Base-by-base conservation (phyloP, 1,140 invertebrate genomes). In the Drosophila triauraria region DNA sequence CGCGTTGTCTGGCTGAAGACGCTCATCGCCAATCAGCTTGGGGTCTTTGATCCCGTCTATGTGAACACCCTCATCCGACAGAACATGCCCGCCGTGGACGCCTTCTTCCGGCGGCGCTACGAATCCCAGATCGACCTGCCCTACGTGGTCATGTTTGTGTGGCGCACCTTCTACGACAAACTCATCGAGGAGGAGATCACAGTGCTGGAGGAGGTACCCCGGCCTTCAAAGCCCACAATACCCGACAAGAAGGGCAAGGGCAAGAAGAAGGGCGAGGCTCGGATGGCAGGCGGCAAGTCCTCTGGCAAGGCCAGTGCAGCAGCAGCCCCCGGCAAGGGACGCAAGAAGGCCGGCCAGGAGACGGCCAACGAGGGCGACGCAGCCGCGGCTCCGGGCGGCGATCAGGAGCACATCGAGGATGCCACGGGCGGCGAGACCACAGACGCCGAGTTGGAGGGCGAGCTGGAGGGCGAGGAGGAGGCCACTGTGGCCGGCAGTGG, bases 111-210 rank as follows among this genome's bases (percentile, higher is more conserved):
- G 68, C 78, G 78, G 61, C 58, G 93, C 93, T 84, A 92, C 77
- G 60, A 93, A 75, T 88, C 81, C 30, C 86, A 93, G 20, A 88
- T 80, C 2, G 87, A 94, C 81, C 88, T 94, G 8, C 88, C 93
- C 20, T 93, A 81, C 38, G 93, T 94, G 43, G 74, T 94, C 15
- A 74, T 95, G 63, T 94, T 93, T 51, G 93, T 95, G 63, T 95
- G 95, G 84, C 94, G 94, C 76, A 95, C 94, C 0, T 94, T 93
- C 63, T 93, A 93, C 57, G 93, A 93, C 62, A 93, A 94, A 80
- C 82, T 94, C 6, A 77, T 94, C 27, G 93, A 95, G 75, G 94
- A 94, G 83, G 94, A 95, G 91, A 92, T 95, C 20, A 86, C 93
- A 0, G 93, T 94, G 57, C 93, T 94, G 80, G 94, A 95, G 80